Evolutionary conservation across 2,797 vertebrate genomes (phyloP).

Genomic region (Prunella strophiata): DNA sequence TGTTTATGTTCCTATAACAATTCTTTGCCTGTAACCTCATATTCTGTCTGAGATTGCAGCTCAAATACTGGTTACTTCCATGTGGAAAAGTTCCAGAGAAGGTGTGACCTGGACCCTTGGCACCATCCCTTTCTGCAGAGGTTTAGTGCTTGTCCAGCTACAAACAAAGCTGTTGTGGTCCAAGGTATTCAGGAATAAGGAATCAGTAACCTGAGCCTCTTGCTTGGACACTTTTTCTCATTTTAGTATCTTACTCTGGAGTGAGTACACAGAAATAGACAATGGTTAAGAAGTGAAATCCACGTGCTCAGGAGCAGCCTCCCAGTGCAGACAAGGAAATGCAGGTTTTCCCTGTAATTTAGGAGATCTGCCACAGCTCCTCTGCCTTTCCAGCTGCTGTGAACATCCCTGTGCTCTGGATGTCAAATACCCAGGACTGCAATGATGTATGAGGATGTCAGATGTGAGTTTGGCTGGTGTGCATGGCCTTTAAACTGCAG

Average conservation of each 20-base stretch:
- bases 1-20: background rate
- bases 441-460: background rate
- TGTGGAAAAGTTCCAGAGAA: background rate
- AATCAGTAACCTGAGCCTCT: background rate
- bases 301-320: background rate
- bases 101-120: background rate
- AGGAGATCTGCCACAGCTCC: background rate
- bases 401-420: background rate
- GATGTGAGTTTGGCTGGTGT: background rate
- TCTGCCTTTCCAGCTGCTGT: background rate
- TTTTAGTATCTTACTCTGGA: background rate
- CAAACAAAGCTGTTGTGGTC: background rate
- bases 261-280: accelerated
- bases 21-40: background rate
- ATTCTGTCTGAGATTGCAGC: background rate
- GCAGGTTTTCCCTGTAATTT: background rate
- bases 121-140: background rate
- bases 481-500: background rate
- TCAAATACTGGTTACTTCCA: background rate
- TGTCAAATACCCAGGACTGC: background rate
- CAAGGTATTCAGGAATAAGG: background rate
- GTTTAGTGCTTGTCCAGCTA: background rate
- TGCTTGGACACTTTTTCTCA: background rate
- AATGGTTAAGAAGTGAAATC: background rate
- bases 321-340: background rate